phyloP scores from a whole-genome alignment of 2,113 vertebrate genomes.

The Hippocampus mohnikei region DNA sequence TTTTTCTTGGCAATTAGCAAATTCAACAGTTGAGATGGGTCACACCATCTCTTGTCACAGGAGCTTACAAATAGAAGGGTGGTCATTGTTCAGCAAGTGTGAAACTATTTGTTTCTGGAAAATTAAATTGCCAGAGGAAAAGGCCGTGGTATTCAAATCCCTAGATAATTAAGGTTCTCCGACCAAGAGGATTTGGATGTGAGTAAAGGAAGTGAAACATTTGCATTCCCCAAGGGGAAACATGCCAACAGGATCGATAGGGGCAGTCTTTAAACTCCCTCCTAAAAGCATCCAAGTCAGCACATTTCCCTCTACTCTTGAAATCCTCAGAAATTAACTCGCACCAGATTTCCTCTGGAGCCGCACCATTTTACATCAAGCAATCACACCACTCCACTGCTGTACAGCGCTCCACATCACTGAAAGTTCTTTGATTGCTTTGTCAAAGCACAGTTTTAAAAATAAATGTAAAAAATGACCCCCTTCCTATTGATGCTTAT shows the following conservation, averaged over 20 bases:
- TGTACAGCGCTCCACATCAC: background rate
- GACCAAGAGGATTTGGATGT: slow-evolving; percentile 56
- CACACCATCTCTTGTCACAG: slow-evolving; percentile 13
- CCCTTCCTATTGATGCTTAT: slow-evolving; percentile 28
- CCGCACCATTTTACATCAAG: slow-evolving; percentile 2
- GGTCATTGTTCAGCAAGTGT: slow-evolving; percentile 44
- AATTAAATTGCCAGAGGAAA: slow-evolving; percentile 64
- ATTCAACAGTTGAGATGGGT: slow-evolving; percentile 23
- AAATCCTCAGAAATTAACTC: slow-evolving; percentile 45
- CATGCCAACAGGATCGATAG: slow-evolving; percentile 70
- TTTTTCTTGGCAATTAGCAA: slow-evolving; percentile 15
- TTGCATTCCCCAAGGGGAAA: slow-evolving; percentile 67
- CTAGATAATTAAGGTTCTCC: slow-evolving; percentile 64
- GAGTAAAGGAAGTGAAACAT: slow-evolving; percentile 62
- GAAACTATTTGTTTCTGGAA: slow-evolving; percentile 58
- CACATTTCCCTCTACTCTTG: slow-evolving; percentile 41
- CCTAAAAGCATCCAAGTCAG: slow-evolving; percentile 52
- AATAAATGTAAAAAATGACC: slow-evolving; percentile 32
- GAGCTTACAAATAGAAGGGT: slow-evolving; percentile 28
- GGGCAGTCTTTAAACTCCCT: slow-evolving; percentile 45
- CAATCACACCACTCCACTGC: background rate
- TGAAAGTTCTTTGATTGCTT: slow-evolving; percentile 19
- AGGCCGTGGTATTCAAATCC: slow-evolving; percentile 66
- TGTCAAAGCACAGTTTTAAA: slow-evolving; percentile 19
- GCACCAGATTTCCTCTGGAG: slow-evolving; percentile 24